phyloP scores from a whole-genome alignment of 2,797 vertebrate genomes.

The Thunnus albacares region DNA sequence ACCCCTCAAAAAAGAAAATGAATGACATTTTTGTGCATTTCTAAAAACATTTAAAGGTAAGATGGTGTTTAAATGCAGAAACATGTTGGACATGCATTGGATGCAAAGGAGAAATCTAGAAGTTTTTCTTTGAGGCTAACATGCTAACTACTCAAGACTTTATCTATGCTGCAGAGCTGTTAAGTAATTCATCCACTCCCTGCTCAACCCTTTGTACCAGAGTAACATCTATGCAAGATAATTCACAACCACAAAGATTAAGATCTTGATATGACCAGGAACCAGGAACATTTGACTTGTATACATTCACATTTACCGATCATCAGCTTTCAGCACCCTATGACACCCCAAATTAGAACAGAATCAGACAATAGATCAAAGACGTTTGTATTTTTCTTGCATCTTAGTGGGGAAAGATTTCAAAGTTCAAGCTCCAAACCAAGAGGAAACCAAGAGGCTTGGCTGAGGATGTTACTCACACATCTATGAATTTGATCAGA shows the following conservation, averaged over 20 bases:
- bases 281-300: slow-evolving; percentile 37
- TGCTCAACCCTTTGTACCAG: slow-evolving; percentile 61
- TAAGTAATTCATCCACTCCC: slow-evolving; percentile 64
- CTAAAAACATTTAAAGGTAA: neutral
- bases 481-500: neutral
- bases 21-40: neutral
- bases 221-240: slow-evolving; percentile 33
- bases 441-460: neutral
- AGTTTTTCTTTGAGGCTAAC: neutral
- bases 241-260: slow-evolving; percentile 32
- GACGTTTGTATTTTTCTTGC: neutral
- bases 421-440: neutral
- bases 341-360: neutral
- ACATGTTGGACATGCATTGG: neutral
- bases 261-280: slow-evolving; percentile 37
- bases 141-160: neutral
- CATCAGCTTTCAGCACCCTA: neutral
- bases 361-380: neutral
- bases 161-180: slow-evolving; percentile 40
- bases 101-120: neutral
- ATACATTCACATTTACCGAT: neutral
- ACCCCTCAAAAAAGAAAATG: neutral
- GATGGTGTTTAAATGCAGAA: neutral
- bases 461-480: neutral
- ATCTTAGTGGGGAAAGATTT: neutral